phyloP scores from a whole-genome alignment of 2,888 invertebrate species.

The Netelia inedita region DNA sequence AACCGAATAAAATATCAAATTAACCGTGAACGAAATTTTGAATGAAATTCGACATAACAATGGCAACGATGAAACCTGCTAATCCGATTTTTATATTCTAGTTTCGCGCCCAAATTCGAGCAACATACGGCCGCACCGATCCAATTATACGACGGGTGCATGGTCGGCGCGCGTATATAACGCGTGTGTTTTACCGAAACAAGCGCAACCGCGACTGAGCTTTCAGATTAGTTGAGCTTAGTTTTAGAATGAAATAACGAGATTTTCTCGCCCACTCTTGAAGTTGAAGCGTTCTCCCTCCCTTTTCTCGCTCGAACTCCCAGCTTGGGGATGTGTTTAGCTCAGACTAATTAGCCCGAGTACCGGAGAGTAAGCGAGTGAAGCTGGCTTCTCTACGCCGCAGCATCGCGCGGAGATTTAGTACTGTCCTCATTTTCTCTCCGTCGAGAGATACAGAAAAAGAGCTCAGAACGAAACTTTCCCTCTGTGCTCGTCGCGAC shows the following conservation, averaged over 20 bases:
- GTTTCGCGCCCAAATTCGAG: neutral
- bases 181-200: conserved; percentile 13
- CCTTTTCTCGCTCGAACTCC: neutral
- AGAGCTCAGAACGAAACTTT: conserved; percentile 42
- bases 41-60: neutral
- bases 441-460: neutral
- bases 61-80: neutral
- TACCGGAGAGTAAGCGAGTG: conserved; percentile 12
- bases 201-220: conserved; percentile 3
- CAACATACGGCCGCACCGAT: neutral
- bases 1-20: neutral
- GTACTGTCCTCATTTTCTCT: conserved; percentile 14
- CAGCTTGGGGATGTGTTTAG: conserved; percentile 26
- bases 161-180: neutral
- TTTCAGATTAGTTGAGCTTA: conserved; percentile 41
- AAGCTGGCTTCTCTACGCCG: neutral
- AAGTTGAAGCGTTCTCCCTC: conserved; percentile 11
- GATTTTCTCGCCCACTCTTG: conserved; percentile 43
- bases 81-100: neutral
- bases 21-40: neutral
- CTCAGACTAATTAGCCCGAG: conserved; percentile 53
- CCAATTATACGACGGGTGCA: neutral
- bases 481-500: neutral
- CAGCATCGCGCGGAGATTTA: conserved; percentile 37
- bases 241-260: conserved; percentile 59